phyloP scores from a whole-genome alignment of 2,888 invertebrate species.

The Hyposoter didymator region DNA sequence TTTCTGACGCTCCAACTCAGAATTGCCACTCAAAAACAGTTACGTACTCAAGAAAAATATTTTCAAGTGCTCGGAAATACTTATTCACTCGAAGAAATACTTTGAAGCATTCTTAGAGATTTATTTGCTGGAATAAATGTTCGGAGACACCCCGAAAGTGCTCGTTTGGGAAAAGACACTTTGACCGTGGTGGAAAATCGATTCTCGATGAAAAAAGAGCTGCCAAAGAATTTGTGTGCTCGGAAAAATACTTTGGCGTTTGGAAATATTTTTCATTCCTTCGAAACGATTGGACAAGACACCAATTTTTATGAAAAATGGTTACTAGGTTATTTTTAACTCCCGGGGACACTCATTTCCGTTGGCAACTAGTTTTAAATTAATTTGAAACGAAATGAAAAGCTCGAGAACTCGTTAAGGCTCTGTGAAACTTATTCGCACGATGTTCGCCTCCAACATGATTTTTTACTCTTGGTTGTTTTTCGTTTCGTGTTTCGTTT shows the following conservation, averaged over 20 bases:
- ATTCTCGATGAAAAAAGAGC: too few relatives aligned
- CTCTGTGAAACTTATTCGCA: background rate
- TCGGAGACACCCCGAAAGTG: background rate
- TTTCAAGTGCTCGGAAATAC: background rate
- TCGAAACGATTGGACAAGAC: background rate
- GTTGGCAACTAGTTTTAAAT: background rate
- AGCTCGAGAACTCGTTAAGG: conserved; percentile 18
- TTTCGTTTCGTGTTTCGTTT: background rate
- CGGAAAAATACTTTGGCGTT: background rate
- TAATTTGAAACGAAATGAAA: background rate
- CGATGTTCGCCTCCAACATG: conserved; percentile 11
- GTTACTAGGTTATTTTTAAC: background rate
- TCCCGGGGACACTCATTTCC: background rate
- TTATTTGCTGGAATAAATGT: background rate
- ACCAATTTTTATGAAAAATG: background rate
- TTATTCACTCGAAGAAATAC: background rate
- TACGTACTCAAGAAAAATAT: background rate
- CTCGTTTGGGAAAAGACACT: background rate
- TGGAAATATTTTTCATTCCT: too few relatives aligned
- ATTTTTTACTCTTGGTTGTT: background rate
- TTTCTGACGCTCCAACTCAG: background rate
- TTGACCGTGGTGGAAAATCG: too few relatives aligned
- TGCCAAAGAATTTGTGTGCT: background rate
- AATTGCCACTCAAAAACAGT: conserved; percentile 9
- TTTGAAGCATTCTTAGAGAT: background rate